Percentiles rank a stretch among this genome's conserved stretches.
phyloP scores from a whole-genome alignment of 1,140 invertebrate genomes.

The Nasonia longicornis region DNA sequence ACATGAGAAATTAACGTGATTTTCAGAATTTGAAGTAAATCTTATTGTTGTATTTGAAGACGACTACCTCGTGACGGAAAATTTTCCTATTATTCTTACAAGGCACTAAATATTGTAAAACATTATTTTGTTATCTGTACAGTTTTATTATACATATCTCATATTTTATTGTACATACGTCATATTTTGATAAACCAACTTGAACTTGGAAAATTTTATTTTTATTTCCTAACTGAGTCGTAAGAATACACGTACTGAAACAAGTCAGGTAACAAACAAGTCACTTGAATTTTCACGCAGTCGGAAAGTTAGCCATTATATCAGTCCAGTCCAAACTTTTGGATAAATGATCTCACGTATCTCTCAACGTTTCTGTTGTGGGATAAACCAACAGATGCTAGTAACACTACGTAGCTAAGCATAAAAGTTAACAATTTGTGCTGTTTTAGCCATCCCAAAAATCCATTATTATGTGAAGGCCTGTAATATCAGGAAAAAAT shows the following conservation, averaged over 20 bases:
- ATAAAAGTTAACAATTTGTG: slow-evolving; percentile 68
- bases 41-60: slow-evolving; percentile 93
- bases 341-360: slow-evolving; percentile 64
- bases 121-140: slow-evolving; percentile 40
- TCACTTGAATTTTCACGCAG: slow-evolving; percentile 40
- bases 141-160: slow-evolving; percentile 32
- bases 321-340: slow-evolving; percentile 63
- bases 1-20: slow-evolving; percentile 44
- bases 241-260: slow-evolving; percentile 19
- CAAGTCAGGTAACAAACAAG: slow-evolving; percentile 42
- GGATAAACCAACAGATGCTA: slow-evolving; percentile 66
- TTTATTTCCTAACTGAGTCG: slow-evolving; percentile 33
- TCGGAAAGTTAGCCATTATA: slow-evolving; percentile 6
- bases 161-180: slow-evolving; percentile 39
- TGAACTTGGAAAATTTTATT: slow-evolving; percentile 33
- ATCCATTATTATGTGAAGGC: slow-evolving; percentile 51
- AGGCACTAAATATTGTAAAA: slow-evolving; percentile 65
- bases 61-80: slow-evolving; percentile 95
- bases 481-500: slow-evolving; percentile 54
- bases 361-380: slow-evolving; percentile 67
- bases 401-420: slow-evolving; percentile 65
- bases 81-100: slow-evolving; percentile 88
- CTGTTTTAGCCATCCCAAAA: slow-evolving; percentile 64
- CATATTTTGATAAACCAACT: slow-evolving; percentile 43
- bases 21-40: slow-evolving; percentile 96